These are phyloP conservation scores for Caradrina clavipalpis DNA, from an alignment of 2,888 invertebrate genomes.

Conservation along the genomic window DNA sequence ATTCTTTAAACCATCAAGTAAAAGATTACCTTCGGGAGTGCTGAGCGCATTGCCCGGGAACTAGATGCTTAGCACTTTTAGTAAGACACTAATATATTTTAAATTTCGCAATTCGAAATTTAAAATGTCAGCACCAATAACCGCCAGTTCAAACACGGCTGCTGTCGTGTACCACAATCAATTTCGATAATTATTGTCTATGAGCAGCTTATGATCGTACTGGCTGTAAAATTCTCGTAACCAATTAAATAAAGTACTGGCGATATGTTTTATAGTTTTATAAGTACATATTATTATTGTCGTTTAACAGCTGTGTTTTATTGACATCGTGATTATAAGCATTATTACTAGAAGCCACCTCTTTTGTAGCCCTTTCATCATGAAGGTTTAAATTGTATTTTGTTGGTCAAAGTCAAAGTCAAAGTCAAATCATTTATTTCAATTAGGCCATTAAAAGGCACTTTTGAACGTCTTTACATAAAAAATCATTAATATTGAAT, in stretches of 20 bases:
- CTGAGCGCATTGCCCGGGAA: too few relatives aligned
- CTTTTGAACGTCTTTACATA: too few relatives aligned
- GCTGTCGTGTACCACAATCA: constrained; percentile 26
- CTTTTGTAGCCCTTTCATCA: neutral
- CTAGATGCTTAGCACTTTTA: too few relatives aligned
- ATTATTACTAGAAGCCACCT: constrained; percentile 1
- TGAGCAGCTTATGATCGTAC: constrained; percentile 38
- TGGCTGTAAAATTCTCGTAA: constrained; percentile 49
- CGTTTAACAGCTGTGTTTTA: constrained; percentile 35
- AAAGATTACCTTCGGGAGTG: too few relatives aligned
- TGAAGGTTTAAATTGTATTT: neutral
- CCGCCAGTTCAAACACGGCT: neutral
- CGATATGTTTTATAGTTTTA: constrained; percentile 37
- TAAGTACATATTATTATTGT: constrained; percentile 24
- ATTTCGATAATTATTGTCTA: constrained; percentile 46
- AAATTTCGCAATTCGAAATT: constrained; percentile 1
- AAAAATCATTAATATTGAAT: too few relatives aligned
- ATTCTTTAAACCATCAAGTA: too few relatives aligned
- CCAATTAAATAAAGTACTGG: constrained; percentile 52
- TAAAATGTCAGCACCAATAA: constrained; percentile 23
- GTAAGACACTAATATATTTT: neutral
- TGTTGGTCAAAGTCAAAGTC: too few relatives aligned
- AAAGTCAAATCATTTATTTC: too few relatives aligned
- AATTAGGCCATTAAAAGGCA: too few relatives aligned
- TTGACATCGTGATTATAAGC: constrained; percentile 4